phyloP scores from a whole-genome alignment of 2,888 invertebrate species.

The Argyresthia goedartella region DNA sequence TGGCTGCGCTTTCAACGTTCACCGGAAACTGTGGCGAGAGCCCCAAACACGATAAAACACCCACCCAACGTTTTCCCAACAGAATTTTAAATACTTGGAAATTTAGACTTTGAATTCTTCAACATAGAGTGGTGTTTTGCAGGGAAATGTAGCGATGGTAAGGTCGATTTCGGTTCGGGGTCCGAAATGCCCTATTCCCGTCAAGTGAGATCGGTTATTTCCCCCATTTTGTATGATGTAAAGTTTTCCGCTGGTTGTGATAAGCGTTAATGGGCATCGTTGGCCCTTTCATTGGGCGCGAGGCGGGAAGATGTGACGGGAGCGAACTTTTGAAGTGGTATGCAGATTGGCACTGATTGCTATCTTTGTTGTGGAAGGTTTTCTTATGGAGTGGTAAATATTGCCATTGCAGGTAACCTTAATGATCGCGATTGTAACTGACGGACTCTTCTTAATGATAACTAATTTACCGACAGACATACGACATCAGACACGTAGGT shows the following conservation, averaged over 20 bases:
- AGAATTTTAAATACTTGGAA: neutral
- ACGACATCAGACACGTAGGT: no score
- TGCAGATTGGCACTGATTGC: slow-evolving; percentile 8
- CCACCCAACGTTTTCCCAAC: neutral
- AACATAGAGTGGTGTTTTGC: neutral
- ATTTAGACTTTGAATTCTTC: neutral
- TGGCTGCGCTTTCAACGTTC: slow-evolving; percentile 54
- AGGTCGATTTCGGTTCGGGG: slow-evolving; percentile 13
- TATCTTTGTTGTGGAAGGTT: slow-evolving; percentile 13
- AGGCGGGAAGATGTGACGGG: slow-evolving; percentile 6
- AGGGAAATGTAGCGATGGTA: neutral
- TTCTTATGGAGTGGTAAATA: slow-evolving; percentile 16
- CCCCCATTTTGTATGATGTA: slow-evolving; percentile 57
- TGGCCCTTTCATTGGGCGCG: slow-evolving; percentile 20
- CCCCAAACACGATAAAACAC: slow-evolving; percentile 42
- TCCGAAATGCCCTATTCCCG: slow-evolving; percentile 38
- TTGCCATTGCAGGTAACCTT: no score
- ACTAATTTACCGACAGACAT: no score
- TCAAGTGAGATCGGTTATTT: slow-evolving; percentile 58
- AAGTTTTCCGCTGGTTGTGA: slow-evolving; percentile 53
- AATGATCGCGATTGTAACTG: no score
- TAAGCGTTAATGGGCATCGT: slow-evolving; percentile 43
- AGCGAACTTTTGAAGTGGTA: slow-evolving; percentile 6
- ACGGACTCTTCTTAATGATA: no score
- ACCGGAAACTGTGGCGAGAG: slow-evolving; percentile 53